Percentiles rank a stretch among this genome's conserved stretches.
Evolutionary conservation across 1,140 invertebrate genomes (phyloP).

Genomic region (Dysdera silvatica): DNA sequence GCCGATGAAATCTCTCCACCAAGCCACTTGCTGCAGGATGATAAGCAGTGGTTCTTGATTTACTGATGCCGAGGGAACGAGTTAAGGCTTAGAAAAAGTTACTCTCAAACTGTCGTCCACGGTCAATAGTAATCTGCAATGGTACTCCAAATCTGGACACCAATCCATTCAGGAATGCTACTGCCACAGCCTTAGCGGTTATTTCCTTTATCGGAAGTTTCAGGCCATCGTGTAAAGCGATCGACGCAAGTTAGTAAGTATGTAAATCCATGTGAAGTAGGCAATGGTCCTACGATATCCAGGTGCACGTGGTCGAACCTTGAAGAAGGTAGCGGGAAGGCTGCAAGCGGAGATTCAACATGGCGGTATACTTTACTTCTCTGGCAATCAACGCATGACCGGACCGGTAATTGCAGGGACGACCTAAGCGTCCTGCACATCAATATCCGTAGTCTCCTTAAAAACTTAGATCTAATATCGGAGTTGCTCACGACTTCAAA

Average conservation of each 20-base stretch:
- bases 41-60: not conserved
- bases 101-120: constrained; percentile 44
- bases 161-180: constrained; percentile 38
- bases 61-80: not conserved
- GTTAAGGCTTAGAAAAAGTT: not conserved
- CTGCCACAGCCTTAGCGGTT: constrained; percentile 39
- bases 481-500: no score
- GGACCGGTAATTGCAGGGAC: no score
- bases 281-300: constrained; percentile 48
- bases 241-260: constrained; percentile 47
- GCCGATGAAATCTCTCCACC: constrained; percentile 41
- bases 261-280: constrained; percentile 35
- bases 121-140: constrained; percentile 40
- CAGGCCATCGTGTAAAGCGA: constrained; percentile 44
- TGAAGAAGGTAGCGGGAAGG: constrained; percentile 26
- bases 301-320: constrained; percentile 46
- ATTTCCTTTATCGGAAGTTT: constrained; percentile 44
- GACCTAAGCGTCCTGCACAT: no score
- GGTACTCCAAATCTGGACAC: constrained; percentile 39
- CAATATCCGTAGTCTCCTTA: no score
- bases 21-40: constrained; percentile 41
- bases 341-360: constrained; percentile 5
- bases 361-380: constrained; percentile 17
- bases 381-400: constrained; percentile 19
- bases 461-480: no score